phyloP scores from a whole-genome alignment of 2,113 vertebrate genomes.

The Pardalotus punctatus region DNA sequence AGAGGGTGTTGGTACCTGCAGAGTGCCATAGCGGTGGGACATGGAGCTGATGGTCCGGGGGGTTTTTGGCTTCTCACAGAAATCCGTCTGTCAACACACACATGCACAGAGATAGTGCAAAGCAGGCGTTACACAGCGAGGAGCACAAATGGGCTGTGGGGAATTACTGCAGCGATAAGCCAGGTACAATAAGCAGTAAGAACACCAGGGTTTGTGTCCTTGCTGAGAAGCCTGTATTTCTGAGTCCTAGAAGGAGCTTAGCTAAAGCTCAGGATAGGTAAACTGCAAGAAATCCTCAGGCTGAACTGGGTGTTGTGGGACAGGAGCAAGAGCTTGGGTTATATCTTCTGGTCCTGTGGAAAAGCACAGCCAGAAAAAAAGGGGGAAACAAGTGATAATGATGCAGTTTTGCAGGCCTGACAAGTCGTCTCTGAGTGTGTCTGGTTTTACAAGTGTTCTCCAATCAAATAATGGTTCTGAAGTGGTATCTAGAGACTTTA shows the following conservation, averaged over 20 bases:
- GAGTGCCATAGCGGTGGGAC: background rate
- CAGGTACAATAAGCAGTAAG: background rate
- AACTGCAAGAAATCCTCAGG: background rate
- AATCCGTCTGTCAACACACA: background rate
- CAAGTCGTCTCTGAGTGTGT: background rate
- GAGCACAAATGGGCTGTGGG: background rate
- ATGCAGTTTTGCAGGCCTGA: background rate
- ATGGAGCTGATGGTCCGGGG: background rate
- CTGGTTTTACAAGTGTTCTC: background rate
- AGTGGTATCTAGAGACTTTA: background rate
- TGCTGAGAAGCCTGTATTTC: background rate
- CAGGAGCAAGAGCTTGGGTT: background rate
- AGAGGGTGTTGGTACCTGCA: background rate
- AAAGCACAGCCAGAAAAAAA: background rate
- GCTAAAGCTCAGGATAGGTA: background rate
- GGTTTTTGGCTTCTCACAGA: background rate
- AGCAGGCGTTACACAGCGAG: background rate
- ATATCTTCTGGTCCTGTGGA: background rate
- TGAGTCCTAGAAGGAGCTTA: background rate
- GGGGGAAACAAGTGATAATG: accelerated
- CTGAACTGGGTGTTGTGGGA: accelerated
- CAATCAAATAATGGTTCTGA: background rate
- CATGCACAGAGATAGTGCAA: too few relatives aligned
- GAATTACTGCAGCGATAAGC: background rate
- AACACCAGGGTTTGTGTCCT: background rate